Conservation (phyloP, 2,888 invertebrate species). For the Fragum sueziense region DNA sequence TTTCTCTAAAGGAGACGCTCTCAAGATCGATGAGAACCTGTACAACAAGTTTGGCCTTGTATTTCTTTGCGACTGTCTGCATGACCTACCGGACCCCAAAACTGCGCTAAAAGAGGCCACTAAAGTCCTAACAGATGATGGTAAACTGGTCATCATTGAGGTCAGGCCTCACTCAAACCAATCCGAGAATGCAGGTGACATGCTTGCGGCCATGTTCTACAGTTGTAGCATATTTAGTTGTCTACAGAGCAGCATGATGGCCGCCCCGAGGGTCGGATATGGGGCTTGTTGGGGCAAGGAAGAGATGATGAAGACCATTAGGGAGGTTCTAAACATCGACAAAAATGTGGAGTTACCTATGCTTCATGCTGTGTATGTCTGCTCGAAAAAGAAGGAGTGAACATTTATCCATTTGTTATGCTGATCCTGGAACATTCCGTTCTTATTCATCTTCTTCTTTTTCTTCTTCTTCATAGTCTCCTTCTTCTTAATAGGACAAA, state of each 20-base stretch:
- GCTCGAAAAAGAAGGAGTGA: conserved; percentile 7
- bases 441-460: too few relatives aligned
- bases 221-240: conserved; percentile 53
- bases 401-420: too few relatives aligned
- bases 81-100: conserved; percentile 52
- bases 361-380: not conserved
- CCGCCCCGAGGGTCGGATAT: conserved; percentile 44
- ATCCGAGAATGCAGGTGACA: conserved; percentile 41
- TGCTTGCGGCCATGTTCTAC: conserved; percentile 41
- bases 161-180: conserved; percentile 42
- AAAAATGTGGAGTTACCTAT: conserved; percentile 3
- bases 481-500: too few relatives aligned
- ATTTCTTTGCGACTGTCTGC: conserved; percentile 41
- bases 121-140: conserved; percentile 42
- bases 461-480: too few relatives aligned
- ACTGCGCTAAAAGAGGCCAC: conserved; percentile 39
- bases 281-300: conserved; percentile 58
- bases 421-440: too few relatives aligned
- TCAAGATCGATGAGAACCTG: conserved; percentile 30
- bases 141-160: conserved; percentile 41
- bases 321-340: not conserved
- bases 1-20: conserved; percentile 45
- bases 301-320: conserved; percentile 39
- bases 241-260: conserved; percentile 45
- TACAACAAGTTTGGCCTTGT: conserved; percentile 39